These are phyloP conservation scores for Micoletzkya japonica DNA, from an alignment of 2,888 invertebrate genomes.

Conservation along the genomic window DNA sequence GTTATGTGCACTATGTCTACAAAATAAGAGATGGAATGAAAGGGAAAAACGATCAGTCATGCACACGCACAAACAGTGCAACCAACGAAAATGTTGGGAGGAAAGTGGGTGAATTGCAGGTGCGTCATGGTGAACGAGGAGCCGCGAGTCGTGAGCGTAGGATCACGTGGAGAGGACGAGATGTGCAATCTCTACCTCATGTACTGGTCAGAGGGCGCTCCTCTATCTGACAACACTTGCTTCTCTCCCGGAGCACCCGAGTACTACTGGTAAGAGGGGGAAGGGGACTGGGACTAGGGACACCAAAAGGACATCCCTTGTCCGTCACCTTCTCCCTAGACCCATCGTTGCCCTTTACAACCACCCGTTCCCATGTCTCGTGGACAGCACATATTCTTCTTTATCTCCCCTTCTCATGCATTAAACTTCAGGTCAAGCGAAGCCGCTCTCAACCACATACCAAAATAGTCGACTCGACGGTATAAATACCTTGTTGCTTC, in stretches of 20 bases:
- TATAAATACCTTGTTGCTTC: neutral
- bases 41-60: too few relatives aligned
- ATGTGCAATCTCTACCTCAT: constrained; percentile 66
- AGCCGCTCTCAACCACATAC: constrained; percentile 58
- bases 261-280: constrained; percentile 52
- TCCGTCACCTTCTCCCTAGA: neutral
- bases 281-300: neutral
- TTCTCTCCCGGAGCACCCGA: constrained; percentile 60
- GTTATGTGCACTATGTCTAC: too few relatives aligned
- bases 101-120: constrained; percentile 30
- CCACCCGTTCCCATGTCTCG: neutral
- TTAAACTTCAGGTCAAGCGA: constrained; percentile 33
- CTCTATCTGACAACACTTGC: constrained; percentile 54
- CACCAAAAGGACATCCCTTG: too few relatives aligned
- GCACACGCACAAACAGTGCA: too few relatives aligned
- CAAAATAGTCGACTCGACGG: constrained; percentile 30
- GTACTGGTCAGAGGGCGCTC: constrained; percentile 60
- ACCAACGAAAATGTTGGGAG: too few relatives aligned
- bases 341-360: neutral
- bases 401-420: too few relatives aligned
- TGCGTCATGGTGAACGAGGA: constrained; percentile 61
- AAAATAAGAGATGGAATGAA: too few relatives aligned
- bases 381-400: neutral
- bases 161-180: constrained; percentile 62
- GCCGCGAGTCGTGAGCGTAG: constrained; percentile 51